A percentile compares a stretch with the other conserved stretches of the same genome.
Evolutionary conservation across 2,888 invertebrate species (phyloP).

Genomic region (Eugnorisma glareosa): DNA sequence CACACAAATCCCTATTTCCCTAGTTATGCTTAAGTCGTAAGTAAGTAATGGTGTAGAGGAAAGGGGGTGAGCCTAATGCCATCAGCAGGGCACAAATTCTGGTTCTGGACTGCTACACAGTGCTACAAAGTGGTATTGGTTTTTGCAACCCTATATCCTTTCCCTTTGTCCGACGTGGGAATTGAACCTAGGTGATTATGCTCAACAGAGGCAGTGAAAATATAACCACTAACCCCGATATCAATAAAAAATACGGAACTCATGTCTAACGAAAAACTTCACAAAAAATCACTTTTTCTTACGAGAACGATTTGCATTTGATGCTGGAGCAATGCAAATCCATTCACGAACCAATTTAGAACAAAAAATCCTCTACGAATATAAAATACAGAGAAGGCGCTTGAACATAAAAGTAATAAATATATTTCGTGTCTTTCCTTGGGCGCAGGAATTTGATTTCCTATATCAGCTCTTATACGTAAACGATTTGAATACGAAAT

Average conservation of each 20-base stretch:
- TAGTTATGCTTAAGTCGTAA: no score
- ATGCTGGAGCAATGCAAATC: constrained; percentile 27
- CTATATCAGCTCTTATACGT: constrained; percentile 45
- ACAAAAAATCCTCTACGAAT: constrained; percentile 27
- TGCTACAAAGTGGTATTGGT: no score
- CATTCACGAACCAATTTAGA: constrained; percentile 32
- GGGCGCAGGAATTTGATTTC: constrained; percentile 58
- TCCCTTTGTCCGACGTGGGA: neutral
- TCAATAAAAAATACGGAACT: neutral
- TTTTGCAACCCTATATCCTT: neutral
- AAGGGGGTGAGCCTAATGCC: no score
- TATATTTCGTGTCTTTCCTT: constrained; percentile 53
- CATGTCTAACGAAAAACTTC: neutral
- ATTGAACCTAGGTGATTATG: neutral
- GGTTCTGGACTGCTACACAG: neutral
- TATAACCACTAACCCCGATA: constrained; percentile 3
- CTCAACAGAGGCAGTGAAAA: neutral
- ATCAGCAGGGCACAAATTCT: neutral
- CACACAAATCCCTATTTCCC: no score
- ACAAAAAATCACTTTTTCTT: constrained; percentile 15
- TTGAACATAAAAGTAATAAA: constrained; percentile 52
- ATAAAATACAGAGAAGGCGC: constrained; percentile 33
- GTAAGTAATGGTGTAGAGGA: neutral
- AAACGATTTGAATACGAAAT: constrained; percentile 70
- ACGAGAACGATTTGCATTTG: constrained; percentile 27